Percentiles rank a stretch among this genome's conserved stretches.
Evolutionary conservation across 1,140 invertebrate species (phyloP).

Genomic region (Eriosoma lanigerum): DNA sequence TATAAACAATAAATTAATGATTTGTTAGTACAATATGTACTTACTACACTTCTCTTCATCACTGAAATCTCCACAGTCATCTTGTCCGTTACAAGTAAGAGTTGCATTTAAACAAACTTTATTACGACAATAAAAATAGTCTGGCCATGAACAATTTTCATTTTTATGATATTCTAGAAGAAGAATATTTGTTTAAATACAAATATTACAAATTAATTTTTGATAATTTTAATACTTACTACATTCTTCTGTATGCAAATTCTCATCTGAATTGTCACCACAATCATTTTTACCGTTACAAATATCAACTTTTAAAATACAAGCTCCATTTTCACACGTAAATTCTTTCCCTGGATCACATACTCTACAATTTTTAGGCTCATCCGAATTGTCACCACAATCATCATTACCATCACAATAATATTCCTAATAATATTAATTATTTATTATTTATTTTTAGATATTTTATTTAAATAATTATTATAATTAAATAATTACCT

Average conservation of each 20-base stretch:
- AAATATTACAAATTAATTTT: background rate
- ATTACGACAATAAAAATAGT: slow-evolving; percentile 65
- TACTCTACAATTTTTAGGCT: slow-evolving; percentile 57
- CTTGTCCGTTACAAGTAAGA: slow-evolving; percentile 71
- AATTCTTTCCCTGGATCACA: slow-evolving; percentile 63
- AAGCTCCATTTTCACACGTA: slow-evolving; percentile 65
- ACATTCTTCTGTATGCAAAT: slow-evolving; percentile 53
- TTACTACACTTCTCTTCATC: slow-evolving; percentile 69
- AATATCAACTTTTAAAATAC: slow-evolving; percentile 64
- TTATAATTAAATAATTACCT: slow-evolving; percentile 48
- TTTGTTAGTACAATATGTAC: too few species aligned
- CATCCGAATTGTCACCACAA: slow-evolving; percentile 62
- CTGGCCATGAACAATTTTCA: slow-evolving; percentile 53
- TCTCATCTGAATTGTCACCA: slow-evolving; percentile 68
- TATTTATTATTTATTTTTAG: background rate
- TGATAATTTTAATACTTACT: slow-evolving; percentile 41
- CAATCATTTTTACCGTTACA: slow-evolving; percentile 74
- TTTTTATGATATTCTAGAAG: slow-evolving; percentile 25
- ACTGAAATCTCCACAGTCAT: slow-evolving; percentile 74
- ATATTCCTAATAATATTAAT: slow-evolving; percentile 59
- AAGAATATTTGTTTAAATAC: background rate
- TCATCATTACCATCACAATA: slow-evolving; percentile 65
- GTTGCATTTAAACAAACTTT: slow-evolving; percentile 69
- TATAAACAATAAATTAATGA: background rate
- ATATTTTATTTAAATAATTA: background rate